These are phyloP conservation scores for Drosophila austrosaltans DNA, from an alignment of 2,888 invertebrate species.

Conservation along the genomic window DNA sequence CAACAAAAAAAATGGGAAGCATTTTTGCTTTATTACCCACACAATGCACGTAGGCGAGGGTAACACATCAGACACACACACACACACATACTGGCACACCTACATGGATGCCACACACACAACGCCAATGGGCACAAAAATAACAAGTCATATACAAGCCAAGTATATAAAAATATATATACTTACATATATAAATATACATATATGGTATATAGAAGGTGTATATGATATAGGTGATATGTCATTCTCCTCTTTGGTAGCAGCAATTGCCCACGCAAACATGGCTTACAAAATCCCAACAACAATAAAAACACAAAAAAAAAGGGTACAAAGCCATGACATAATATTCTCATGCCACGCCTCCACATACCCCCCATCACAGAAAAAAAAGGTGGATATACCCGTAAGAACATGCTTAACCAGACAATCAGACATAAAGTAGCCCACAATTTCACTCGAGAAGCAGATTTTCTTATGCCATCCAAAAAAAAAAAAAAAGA, in stretches of 20 bases:
- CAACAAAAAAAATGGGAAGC: not conserved
- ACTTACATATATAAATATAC: not conserved
- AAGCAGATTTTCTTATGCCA: slow-evolving; percentile 4
- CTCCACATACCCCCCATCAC: slow-evolving; percentile 2
- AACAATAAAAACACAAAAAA: slow-evolving; percentile 56
- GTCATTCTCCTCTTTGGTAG: not conserved
- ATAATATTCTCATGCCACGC: slow-evolving; percentile 45
- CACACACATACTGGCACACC: slow-evolving; percentile 2
- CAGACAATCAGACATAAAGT: slow-evolving; percentile 66
- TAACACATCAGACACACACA: not conserved
- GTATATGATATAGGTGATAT: slow-evolving; percentile 16
- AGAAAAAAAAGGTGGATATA: slow-evolving; percentile 9
- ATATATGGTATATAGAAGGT: not conserved
- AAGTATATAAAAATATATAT: slow-evolving; percentile 1
- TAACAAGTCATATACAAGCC: slow-evolving; percentile 36
- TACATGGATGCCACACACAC: slow-evolving; percentile 33
- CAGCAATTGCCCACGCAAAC: slow-evolving; percentile 16
- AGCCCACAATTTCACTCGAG: slow-evolving; percentile 44
- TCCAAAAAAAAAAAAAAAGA: not conserved
- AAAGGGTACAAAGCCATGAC: slow-evolving; percentile 53
- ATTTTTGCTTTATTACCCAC: slow-evolving; percentile 69
- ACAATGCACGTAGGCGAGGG: slow-evolving; percentile 71
- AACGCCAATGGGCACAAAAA: slow-evolving; percentile 38
- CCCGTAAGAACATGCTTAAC: slow-evolving; percentile 40
- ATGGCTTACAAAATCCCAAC: slow-evolving; percentile 33